Conservation (phyloP, 2,113 vertebrate species). For the Cygnus atratus region DNA sequence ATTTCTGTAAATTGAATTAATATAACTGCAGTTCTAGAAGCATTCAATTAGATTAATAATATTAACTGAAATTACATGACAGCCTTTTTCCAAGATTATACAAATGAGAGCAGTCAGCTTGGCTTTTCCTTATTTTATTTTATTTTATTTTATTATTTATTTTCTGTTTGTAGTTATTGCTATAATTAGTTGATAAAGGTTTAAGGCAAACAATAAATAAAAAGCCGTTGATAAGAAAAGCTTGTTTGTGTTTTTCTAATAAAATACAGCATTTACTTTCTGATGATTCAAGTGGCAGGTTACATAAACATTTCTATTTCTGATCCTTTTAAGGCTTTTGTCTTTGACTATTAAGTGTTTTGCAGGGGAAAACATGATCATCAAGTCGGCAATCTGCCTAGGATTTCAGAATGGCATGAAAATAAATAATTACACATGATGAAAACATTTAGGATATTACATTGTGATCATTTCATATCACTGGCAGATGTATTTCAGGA, state of each 20-base stretch:
- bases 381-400: slow-evolving; percentile 68
- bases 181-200: slow-evolving; percentile 36
- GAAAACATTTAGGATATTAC: slow-evolving; percentile 72
- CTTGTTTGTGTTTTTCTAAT: slow-evolving; percentile 39
- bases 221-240: slow-evolving; percentile 4
- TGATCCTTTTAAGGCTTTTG: slow-evolving; percentile 66
- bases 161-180: slow-evolving; percentile 10
- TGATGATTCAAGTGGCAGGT: slow-evolving; percentile 61
- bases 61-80: background rate
- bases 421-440: slow-evolving; percentile 69
- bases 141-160: background rate
- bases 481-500: slow-evolving; percentile 47
- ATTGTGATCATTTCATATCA: slow-evolving; percentile 65
- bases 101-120: slow-evolving; percentile 9
- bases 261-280: slow-evolving; percentile 15
- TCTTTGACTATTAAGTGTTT: slow-evolving; percentile 62
- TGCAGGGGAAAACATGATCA: slow-evolving; percentile 53
- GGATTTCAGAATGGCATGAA: slow-evolving; percentile 69
- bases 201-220: slow-evolving; percentile 1
- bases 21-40: background rate
- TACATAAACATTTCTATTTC: slow-evolving; percentile 68
- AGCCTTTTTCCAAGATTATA: background rate
- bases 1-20: background rate
- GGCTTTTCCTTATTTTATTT: background rate
- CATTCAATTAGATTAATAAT: slow-evolving; percentile 4